Percentiles rank a stretch among this genome's conserved stretches.
Conservation (phyloP, 2,797 vertebrate species). For the Syndactyla subalaris region DNA sequence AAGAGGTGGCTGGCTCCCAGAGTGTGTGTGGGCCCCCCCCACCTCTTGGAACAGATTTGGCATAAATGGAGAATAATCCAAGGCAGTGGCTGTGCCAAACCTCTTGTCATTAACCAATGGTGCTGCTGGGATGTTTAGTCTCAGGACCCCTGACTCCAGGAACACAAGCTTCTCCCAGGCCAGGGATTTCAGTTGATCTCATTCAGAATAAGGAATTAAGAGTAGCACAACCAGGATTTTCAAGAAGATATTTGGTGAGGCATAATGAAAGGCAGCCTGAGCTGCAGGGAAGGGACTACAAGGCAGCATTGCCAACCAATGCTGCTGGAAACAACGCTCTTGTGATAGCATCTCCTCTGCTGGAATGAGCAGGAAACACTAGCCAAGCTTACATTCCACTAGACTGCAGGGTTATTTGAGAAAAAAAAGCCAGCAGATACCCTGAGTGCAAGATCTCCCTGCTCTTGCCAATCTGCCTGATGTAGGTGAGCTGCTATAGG, state of each 20-base stretch:
- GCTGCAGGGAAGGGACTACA: not conserved
- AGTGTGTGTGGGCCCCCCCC: not conserved
- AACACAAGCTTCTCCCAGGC: not conserved
- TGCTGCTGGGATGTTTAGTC: not conserved
- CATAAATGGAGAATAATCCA: constrained; percentile 16
- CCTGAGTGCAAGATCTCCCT: not conserved
- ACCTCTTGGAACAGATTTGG: constrained; percentile 27
- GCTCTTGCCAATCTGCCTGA: not conserved
- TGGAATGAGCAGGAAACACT: not conserved
- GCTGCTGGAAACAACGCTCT: not conserved
- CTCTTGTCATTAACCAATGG: not conserved
- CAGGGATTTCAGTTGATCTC: not conserved
- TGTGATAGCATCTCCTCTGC: not conserved
- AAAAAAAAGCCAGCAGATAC: not conserved
- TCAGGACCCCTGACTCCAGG: not conserved
- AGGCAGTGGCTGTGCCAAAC: not conserved
- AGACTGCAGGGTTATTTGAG: not conserved
- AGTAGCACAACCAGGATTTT: not conserved
- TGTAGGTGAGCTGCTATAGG: not conserved
- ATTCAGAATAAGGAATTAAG: not conserved
- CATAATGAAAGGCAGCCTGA: not conserved
- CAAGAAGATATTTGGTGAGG: not conserved
- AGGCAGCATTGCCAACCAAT: not conserved
- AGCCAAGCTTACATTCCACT: constrained; percentile 5
- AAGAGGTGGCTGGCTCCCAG: constrained; percentile 21